These are phyloP conservation scores for Amphiprion ocellaris DNA, from an alignment of 2,113 vertebrate genomes.

Conservation along the genomic window DNA sequence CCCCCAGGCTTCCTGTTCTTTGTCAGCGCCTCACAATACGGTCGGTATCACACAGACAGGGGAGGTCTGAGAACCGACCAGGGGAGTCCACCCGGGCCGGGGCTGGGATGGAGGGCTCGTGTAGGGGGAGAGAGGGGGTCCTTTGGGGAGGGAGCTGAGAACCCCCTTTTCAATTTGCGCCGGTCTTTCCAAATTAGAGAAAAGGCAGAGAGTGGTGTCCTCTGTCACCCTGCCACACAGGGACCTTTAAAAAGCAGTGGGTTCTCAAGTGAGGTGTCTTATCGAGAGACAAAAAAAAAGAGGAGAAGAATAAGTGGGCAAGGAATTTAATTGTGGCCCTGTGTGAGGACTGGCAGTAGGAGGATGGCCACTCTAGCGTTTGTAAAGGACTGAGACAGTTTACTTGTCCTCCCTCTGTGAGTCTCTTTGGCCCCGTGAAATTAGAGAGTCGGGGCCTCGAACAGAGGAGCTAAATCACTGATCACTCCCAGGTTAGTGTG, in stretches of 20 bases:
- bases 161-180: conserved; percentile 68
- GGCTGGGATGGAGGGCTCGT: conserved; percentile 17
- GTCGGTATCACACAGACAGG: conserved; percentile 66
- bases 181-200: conserved; percentile 71
- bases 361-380: conserved; percentile 71
- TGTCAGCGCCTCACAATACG: conserved; percentile 76
- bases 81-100: conserved; percentile 64
- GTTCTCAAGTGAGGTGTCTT: conserved; percentile 79
- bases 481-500: not conserved
- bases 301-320: conserved; percentile 68
- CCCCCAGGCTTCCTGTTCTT: conserved; percentile 83
- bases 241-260: conserved; percentile 73
- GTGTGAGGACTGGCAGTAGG: conserved; percentile 61
- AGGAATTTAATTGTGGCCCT: conserved; percentile 76
- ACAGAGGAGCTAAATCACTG: conserved; percentile 3
- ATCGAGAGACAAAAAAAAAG: conserved; percentile 69
- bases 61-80: conserved; percentile 71
- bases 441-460: conserved; percentile 43
- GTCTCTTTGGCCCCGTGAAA: conserved; percentile 54
- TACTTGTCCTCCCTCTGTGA: conserved; percentile 53
- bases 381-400: conserved; percentile 56
- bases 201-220: conserved; percentile 71
- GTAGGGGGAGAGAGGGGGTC: conserved; percentile 46
- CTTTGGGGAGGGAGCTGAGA: conserved; percentile 65
- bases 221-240: conserved; percentile 73